A percentile compares a stretch with the other conserved stretches of the same genome.
Evolutionary conservation across 2,797 vertebrate species (phyloP).

Genomic region (Clamator glandarius): DNA sequence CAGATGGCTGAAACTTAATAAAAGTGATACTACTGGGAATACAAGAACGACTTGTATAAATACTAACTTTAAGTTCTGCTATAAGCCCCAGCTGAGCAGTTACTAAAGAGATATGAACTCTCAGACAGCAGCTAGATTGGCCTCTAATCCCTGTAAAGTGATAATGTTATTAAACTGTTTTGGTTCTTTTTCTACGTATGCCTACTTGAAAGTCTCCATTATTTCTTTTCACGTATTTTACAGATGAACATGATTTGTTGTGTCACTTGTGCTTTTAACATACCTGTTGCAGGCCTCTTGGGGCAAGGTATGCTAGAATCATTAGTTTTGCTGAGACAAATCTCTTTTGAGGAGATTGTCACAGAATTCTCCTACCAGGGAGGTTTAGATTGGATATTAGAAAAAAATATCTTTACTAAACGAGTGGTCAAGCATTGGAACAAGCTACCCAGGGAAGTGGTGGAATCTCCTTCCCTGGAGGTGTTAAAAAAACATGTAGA

Average conservation of each 20-base stretch:
- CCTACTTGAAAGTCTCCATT: background rate
- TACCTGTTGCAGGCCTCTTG: background rate
- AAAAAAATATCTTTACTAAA: too few species aligned
- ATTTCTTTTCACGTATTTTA: background rate
- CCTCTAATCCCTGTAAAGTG: background rate
- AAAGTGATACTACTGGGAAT: background rate
- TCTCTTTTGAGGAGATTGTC: background rate
- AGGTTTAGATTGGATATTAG: too few species aligned
- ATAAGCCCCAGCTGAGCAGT: background rate
- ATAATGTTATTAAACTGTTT: background rate
- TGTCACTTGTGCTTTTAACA: background rate
- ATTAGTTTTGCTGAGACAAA: background rate
- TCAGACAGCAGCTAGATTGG: background rate
- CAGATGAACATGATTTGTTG: background rate
- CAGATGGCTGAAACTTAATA: constrained; percentile 26
- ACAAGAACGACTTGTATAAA: background rate
- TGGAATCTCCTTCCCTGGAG: too few species aligned
- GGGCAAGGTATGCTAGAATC: background rate
- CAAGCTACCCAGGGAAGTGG: too few species aligned
- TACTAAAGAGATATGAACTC: background rate
- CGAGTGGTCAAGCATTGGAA: too few species aligned
- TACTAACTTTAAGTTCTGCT: background rate
- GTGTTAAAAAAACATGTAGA: too few species aligned
- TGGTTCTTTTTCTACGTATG: background rate
- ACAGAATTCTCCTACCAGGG: background rate